A percentile compares a stretch with the other conserved stretches of the same genome.
Conservation (phyloP, 2,113 vertebrate genomes). For the Sitta europaea region DNA sequence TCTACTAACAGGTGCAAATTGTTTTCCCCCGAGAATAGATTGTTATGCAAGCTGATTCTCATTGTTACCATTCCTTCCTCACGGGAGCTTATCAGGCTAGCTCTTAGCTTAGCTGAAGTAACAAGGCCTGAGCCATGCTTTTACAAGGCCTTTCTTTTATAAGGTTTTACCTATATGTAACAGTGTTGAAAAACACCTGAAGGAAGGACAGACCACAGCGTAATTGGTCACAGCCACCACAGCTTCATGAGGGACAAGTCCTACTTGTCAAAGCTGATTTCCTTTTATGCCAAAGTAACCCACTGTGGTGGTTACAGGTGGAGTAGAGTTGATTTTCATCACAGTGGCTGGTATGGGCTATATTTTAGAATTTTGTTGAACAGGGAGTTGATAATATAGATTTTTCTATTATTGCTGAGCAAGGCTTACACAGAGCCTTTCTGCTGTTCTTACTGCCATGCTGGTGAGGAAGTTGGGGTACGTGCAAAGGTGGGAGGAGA, state of each 20-base stretch:
- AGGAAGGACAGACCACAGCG: neutral
- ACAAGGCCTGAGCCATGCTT: too few relatives aligned
- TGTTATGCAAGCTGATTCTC: too few relatives aligned
- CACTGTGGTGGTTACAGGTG: neutral
- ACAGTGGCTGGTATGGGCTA: neutral
- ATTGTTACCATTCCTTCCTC: too few relatives aligned
- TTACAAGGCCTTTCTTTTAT: too few relatives aligned
- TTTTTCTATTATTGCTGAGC: neutral
- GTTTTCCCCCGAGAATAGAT: too few relatives aligned
- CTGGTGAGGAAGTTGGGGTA: neutral
- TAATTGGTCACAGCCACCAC: neutral
- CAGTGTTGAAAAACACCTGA: neutral
- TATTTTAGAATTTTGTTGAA: neutral
- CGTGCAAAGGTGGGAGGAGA: too few relatives aligned
- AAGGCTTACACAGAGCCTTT: neutral
- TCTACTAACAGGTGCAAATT: too few relatives aligned
- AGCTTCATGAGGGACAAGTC: neutral
- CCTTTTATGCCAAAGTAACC: neutral
- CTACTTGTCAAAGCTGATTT: neutral
- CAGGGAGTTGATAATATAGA: too few relatives aligned
- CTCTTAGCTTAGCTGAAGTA: too few relatives aligned
- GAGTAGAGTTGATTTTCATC: neutral
- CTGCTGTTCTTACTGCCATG: fast-evolving
- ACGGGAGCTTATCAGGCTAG: too few relatives aligned
- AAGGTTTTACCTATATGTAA: too few relatives aligned